Conservation (phyloP, 2,888 invertebrate species). For the Acleris literana region DNA sequence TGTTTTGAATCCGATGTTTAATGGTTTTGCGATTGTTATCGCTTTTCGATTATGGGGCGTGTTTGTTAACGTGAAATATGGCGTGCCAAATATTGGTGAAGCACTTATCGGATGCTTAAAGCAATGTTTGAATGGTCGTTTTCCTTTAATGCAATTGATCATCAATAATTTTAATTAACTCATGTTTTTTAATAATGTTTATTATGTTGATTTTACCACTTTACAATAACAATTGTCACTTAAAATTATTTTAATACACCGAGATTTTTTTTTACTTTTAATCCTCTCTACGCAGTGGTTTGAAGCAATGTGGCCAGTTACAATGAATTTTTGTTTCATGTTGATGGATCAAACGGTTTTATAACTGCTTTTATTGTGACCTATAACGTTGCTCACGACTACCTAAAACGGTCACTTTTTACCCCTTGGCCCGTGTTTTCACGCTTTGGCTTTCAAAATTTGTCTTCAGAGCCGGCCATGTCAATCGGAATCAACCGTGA, state of each 20-base stretch:
- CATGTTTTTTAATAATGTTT: neutral
- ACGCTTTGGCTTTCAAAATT: conserved; percentile 28
- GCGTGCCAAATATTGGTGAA: conserved; percentile 56
- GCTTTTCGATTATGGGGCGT: conserved; percentile 51
- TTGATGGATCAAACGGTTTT: too few species aligned
- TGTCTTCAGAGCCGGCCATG: conserved; percentile 25
- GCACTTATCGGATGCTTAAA: conserved; percentile 48
- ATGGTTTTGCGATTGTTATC: conserved; percentile 47
- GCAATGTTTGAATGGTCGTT: conserved; percentile 12
- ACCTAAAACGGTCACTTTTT: conserved; percentile 20
- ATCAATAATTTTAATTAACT: conserved; percentile 1
- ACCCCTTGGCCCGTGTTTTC: conserved; percentile 22
- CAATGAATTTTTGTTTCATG: neutral
- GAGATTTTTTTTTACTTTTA: too few species aligned
- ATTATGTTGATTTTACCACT: neutral
- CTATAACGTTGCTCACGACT: conserved; percentile 25
- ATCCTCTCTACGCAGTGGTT: too few species aligned
- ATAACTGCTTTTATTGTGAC: conserved; percentile 2
- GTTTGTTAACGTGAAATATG: conserved; percentile 49
- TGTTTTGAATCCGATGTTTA: conserved; percentile 38
- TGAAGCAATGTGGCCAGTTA: neutral
- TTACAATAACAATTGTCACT: neutral
- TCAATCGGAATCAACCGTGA: conserved; percentile 27
- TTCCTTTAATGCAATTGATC: conserved; percentile 10
- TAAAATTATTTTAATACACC: neutral